Evolutionary conservation across 2,888 invertebrate species (phyloP).

Genomic region (Scaptomyza tumidula): DNA sequence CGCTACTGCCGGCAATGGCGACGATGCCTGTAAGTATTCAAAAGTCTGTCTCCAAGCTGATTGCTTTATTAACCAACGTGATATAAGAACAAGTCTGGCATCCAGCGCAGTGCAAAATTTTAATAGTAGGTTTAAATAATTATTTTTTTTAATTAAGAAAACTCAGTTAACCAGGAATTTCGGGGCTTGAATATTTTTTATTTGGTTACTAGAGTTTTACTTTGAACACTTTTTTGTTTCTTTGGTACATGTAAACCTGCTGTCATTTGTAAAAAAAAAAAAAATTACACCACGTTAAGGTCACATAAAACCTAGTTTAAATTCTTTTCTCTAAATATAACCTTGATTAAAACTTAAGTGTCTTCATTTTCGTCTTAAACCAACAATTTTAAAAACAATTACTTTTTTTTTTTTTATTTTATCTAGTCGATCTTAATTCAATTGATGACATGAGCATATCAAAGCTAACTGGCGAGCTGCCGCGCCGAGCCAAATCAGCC

Average conservation of each 20-base stretch:
- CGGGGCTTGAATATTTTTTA: too few relatives aligned
- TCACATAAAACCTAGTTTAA: too few relatives aligned
- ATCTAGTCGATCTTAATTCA: constrained; percentile 82
- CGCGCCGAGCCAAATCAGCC: constrained; percentile 82
- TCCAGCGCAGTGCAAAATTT: too few relatives aligned
- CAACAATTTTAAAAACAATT: not conserved
- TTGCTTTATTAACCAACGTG: too few relatives aligned
- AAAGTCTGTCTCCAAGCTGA: not conserved
- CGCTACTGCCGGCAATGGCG: constrained; percentile 37
- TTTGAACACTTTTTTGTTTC: too few relatives aligned
- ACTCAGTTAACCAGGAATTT: not conserved
- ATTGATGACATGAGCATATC: constrained; percentile 84
- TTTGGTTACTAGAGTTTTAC: too few relatives aligned
- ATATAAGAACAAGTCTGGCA: not conserved
- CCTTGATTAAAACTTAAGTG: too few relatives aligned
- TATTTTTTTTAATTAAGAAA: not conserved
- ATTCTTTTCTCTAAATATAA: too few relatives aligned
- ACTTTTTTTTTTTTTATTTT: not conserved
- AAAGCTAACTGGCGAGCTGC: constrained; percentile 82
- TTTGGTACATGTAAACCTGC: too few relatives aligned
- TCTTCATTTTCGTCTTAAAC: not conserved
- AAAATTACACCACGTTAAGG: too few relatives aligned
- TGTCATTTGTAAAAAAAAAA: too few relatives aligned
- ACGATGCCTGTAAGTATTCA: constrained; percentile 69
- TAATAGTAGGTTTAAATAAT: too few relatives aligned